phyloP scores from a whole-genome alignment of 1,140 invertebrate genomes.

The Drosophila mayri region DNA sequence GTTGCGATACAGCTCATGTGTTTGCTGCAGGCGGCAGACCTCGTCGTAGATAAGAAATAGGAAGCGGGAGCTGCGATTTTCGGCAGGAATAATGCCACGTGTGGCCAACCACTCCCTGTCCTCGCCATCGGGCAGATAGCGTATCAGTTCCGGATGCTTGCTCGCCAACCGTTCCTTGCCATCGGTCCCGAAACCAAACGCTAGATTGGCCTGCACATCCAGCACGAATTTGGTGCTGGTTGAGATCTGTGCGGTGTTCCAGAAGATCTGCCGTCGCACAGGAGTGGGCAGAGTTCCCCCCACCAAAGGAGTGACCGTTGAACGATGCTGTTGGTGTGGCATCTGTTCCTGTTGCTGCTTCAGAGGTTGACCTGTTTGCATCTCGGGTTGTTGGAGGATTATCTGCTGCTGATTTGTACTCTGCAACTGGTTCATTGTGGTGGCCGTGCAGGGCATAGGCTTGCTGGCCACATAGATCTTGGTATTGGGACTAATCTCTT shows the following conservation, averaged over 20 bases:
- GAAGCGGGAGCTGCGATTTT: slow-evolving; percentile 79
- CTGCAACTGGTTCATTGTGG: slow-evolving; percentile 26
- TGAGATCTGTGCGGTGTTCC: slow-evolving; percentile 80
- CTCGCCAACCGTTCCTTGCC: slow-evolving; percentile 80
- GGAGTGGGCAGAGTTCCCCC: slow-evolving; percentile 62
- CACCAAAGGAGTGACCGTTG: slow-evolving; percentile 41
- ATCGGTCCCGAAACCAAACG: slow-evolving; percentile 80
- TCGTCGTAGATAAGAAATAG: slow-evolving; percentile 81
- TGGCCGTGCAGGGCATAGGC: slow-evolving; percentile 53
- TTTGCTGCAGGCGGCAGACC: slow-evolving; percentile 72
- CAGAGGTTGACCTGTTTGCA: slow-evolving; percentile 16
- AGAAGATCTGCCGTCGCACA: slow-evolving; percentile 78
- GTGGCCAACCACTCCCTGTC: slow-evolving; percentile 77
- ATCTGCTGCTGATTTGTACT: slow-evolving; percentile 19
- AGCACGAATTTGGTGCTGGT: slow-evolving; percentile 80
- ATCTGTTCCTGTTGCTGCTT: slow-evolving; percentile 30
- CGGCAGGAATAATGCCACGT: slow-evolving; percentile 74
- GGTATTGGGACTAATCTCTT: slow-evolving; percentile 30
- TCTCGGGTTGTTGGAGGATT: slow-evolving; percentile 19
- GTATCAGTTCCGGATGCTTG: slow-evolving; percentile 83
- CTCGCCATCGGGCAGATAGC: slow-evolving; percentile 79
- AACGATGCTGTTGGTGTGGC: slow-evolving; percentile 22
- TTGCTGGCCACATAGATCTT: slow-evolving; percentile 56
- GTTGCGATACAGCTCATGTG: slow-evolving; percentile 69
- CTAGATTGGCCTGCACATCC: slow-evolving; percentile 81